Conservation (phyloP, 2,888 invertebrate genomes). For the Adineta ricciae region DNA sequence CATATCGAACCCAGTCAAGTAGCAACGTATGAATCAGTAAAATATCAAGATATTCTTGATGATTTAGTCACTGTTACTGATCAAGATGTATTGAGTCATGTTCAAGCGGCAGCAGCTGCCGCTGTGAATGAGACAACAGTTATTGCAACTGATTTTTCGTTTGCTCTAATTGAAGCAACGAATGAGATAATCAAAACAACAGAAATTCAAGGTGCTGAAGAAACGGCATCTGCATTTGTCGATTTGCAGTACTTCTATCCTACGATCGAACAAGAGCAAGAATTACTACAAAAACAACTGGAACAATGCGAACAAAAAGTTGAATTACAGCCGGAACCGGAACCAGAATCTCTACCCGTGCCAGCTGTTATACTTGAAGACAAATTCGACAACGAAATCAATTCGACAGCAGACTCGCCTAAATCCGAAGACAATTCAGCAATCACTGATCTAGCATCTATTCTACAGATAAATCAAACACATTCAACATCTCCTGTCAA, state of each 20-base stretch:
- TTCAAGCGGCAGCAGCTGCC: not conserved
- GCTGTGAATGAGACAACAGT: not conserved
- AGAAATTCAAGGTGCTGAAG: not conserved
- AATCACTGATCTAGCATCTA: not conserved
- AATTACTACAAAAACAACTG: constrained; percentile 7
- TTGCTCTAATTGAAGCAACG: not conserved
- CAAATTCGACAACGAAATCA: not conserved
- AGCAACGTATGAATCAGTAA: constrained; percentile 1
- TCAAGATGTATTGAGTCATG: not conserved
- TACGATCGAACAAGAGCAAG: not conserved
- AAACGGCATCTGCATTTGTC: not conserved
- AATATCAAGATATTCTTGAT: constrained; percentile 19
- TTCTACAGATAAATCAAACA: not conserved
- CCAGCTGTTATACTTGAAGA: not conserved
- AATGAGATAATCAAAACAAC: not conserved
- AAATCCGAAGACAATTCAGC: not conserved
- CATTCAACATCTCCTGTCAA: not conserved
- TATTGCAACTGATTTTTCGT: not conserved
- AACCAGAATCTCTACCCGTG: not conserved
- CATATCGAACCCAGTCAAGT: constrained; percentile 9
- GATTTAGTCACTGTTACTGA: constrained; percentile 3
- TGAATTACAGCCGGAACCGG: not conserved
- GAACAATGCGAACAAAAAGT: constrained; percentile 1
- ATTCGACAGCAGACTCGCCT: not conserved
- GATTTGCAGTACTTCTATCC: not conserved